Conservation (phyloP, 2,888 invertebrate species). For the Anoplius nigerrimus region DNA sequence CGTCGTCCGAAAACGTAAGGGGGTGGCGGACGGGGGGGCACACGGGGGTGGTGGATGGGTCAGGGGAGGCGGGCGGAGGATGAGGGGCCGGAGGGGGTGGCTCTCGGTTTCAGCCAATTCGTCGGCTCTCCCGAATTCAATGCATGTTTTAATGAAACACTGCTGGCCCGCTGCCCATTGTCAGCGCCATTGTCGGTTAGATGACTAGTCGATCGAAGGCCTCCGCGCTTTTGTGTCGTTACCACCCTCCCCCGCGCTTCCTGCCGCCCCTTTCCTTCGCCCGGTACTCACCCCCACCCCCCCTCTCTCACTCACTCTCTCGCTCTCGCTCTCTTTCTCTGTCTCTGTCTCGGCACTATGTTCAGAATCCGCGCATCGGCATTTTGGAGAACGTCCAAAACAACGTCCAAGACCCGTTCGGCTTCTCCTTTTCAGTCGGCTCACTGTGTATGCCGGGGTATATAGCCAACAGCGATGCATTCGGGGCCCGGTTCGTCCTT, state of each 20-base stretch:
- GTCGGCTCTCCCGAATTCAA: slow-evolving; percentile 68
- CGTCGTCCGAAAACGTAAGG: slow-evolving; percentile 54
- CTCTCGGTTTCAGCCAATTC: slow-evolving; percentile 70
- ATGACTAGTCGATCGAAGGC: slow-evolving; percentile 70
- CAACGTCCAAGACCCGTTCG: slow-evolving; percentile 54
- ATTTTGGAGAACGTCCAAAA: slow-evolving; percentile 69
- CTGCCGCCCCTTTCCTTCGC: slow-evolving; percentile 26
- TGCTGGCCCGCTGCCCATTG: slow-evolving; percentile 73
- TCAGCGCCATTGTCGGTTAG: slow-evolving; percentile 67
- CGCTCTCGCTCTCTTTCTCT: slow-evolving; percentile 3
- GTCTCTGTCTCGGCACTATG: slow-evolving; percentile 10
- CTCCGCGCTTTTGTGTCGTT: slow-evolving; percentile 63
- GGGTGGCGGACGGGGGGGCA: not conserved
- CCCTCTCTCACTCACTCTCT: slow-evolving; percentile 5
- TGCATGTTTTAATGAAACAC: slow-evolving; percentile 74
- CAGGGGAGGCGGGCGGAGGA: slow-evolving; percentile 16
- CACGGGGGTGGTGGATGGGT: not conserved
- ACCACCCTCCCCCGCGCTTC: slow-evolving; percentile 44
- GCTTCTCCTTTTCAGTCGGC: not conserved
- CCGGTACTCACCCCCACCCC: slow-evolving; percentile 11
- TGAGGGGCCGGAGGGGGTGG: slow-evolving; percentile 23
- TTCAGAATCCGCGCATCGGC: slow-evolving; percentile 40
- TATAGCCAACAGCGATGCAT: not conserved
- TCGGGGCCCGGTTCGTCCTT: not conserved
- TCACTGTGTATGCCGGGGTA: slow-evolving; percentile 30